Evolutionary conservation across 2,797 vertebrate species (phyloP), one percentile per base, ranked within the genome.

Genomic region (Etheostoma perlongum): DNA sequence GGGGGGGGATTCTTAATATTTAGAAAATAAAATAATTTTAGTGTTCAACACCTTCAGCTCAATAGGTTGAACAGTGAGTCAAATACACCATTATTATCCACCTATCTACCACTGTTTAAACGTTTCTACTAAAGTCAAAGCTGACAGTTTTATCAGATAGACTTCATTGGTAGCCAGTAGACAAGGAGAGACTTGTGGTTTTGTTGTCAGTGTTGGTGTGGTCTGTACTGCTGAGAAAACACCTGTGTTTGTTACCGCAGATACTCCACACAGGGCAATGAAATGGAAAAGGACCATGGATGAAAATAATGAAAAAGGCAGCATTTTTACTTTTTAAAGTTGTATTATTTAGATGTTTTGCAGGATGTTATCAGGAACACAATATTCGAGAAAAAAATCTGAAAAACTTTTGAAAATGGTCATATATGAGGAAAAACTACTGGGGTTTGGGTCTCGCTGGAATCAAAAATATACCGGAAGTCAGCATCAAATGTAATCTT

Each of bases 211-310:
- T 19, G 48, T 71, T 80, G 79, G 68, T 84, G 76, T 84, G 71
- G 70, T 78, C 74, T 7, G 15, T 15, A 4, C 25, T 40, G 68
- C 42, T 77, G 67, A 63, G 30, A 33, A 72, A 66, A 42, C 76
- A 87, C 82, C 83, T 81, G 85, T 80, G 83, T 63, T 78, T 82
- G 61, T 44, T 48, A 66, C 79, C 21, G 8, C 65, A 77, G 68
- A 44, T 68, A 21, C 71, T 65, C 47, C 23, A 12, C 65, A 51
- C 52, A 52, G 16, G 21, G 18, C 47, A 72, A 8, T 30, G 5
- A 30, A 30, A 30, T 30, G 30, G 5, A 30, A 30, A 30, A 30
- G 30, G 30, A 30, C 1, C 5, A 30, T 5, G 30, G 30, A 30
- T 30, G 30, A 30, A 30, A 30, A 60, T 40, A 33, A 33, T 46